Evolutionary conservation across 1,140 invertebrate species (phyloP), one percentile per base, ranked within the genome.

Genomic region (Diploscapter pachys): DNA sequence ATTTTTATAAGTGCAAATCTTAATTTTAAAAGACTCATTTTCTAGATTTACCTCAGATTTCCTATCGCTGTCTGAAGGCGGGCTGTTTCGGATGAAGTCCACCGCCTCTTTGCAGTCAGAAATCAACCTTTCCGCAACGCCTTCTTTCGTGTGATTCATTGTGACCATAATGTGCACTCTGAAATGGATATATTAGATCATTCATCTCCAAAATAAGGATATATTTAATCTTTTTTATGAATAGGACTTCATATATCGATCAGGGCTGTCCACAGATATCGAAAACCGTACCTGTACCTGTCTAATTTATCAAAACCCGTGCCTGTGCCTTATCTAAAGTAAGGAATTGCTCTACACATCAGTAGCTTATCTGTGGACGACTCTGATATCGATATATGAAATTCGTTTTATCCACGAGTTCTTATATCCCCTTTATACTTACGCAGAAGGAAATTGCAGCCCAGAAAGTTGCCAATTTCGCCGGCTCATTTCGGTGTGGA

Each of bases 111-210:
- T 85, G 0, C 95, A 87, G 86, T 98, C 94, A 0, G 87, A 82
- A 49, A 98, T 81, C 85, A 99, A 96, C 75, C 90, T 87, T 78
- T 95, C 91, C n/a, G 92, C 93, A 8, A 96, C 89, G 6, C 93
- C 93, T 3, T 89, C 83, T 79, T 91, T 86, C 0, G 94, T 96
- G 85, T 98, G 95, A 79, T 94, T 89, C 81, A 92, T 89, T 2
- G 95, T 98, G 57, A 96, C 88, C 86, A 93, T 94, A 62, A 99
- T 89, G 86, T 98, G 95, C 78, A 98, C 89, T 52, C 92, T 93
- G 81, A 11, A 83, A 63, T 51, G 6, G 5, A 2, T 0, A 72
- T 62, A 64, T 64, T 49, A 8, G 54, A 63, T 50, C 4, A 51
- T 54, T 13, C 3, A 57, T 31, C 31, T 31, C 31, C 31, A 31